Base-by-base conservation (phyloP, 2,888 invertebrate species). In the Eristalis pertinax region DNA sequence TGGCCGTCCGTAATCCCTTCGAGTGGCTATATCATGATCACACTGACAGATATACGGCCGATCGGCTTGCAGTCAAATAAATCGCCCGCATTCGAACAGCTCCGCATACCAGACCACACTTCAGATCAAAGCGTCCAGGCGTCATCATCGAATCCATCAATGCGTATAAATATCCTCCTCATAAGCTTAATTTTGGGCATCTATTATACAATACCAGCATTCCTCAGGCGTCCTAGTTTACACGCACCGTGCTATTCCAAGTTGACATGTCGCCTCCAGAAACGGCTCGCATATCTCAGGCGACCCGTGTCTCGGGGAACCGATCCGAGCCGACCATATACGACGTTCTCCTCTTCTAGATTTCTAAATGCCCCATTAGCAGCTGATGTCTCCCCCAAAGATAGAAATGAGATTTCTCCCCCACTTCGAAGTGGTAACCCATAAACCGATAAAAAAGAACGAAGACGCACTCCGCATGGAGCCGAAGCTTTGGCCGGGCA, bases 381-480 rank as follows among this genome's bases (percentile, higher is more conserved):
- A 70, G 72, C 32, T 65, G 72, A 24, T 24, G 35, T 65, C 60
- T 73, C 73, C 70, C 62, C 74, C 62, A 62, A 69, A 35, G 43
- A 77, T 58, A 67, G 58, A 69, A 10, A 63, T 11, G 2, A 24
- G 41, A 67, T 70, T 70, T 83, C 74, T 86, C 86, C 83, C 86
- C 86, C 83, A 86, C 83, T 79, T 79, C n/a, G 86, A 79, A 62
- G 43, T 10, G 58, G 15, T 64, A 83, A 75, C 67, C 78, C 74
- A 70, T 83, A 83, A 83, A 83, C 74, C 50, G 77, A 86, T 78
- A 82, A 86, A 78, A 80, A 80, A 58, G 63, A 72, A 70, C 72
- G 35, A 70, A 29, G 70, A 80, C 32, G 63, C 19, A 56, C 75
- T 38, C 41, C 62, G 67, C 63, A 64, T 72, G 62, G 77, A 72